Conservation (phyloP, 2,888 invertebrate species). For the Drosophila robusta region DNA sequence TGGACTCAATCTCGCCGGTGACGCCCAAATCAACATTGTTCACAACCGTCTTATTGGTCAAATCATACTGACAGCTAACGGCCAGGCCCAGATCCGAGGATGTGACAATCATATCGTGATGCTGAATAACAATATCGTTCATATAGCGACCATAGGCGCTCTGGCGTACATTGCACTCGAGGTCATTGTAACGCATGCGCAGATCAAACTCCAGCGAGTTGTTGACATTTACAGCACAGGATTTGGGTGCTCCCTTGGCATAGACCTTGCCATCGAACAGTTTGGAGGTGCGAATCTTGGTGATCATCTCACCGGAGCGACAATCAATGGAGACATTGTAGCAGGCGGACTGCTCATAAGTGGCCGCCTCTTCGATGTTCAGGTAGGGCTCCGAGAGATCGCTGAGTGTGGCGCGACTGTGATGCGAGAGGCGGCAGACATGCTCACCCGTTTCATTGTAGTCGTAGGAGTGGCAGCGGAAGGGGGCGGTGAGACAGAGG, state of each 20-base stretch:
- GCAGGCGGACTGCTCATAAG: constrained; percentile 96
- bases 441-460: constrained; percentile 96
- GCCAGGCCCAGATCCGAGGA: constrained; percentile 96
- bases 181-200: constrained; percentile 95
- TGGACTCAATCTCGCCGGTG: constrained; percentile 93
- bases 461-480: constrained; percentile 96
- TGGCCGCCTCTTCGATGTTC: constrained; percentile 95
- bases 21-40: constrained; percentile 96
- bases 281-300: constrained; percentile 95
- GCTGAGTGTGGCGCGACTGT: constrained; percentile 93
- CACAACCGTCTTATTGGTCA: constrained; percentile 96
- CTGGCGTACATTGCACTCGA: constrained; percentile 96
- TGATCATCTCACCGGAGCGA: constrained; percentile 95
- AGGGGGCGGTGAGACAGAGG: constrained; percentile 94
- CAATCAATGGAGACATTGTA: constrained; percentile 97
- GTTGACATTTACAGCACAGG: constrained; percentile 94
- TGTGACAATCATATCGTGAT: constrained; percentile 97
- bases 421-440: constrained; percentile 96
- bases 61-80: constrained; percentile 96
- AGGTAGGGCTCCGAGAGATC: constrained; percentile 95
- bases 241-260: constrained; percentile 96
- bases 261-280: constrained; percentile 97
- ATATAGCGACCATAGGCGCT: constrained; percentile 92
- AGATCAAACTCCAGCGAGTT: constrained; percentile 95
- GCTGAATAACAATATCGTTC: constrained; percentile 96